A percentile compares a stretch with the other conserved stretches of the same genome.
Conservation (phyloP, 2,797 vertebrate species). For the Eremophila alpestris region DNA sequence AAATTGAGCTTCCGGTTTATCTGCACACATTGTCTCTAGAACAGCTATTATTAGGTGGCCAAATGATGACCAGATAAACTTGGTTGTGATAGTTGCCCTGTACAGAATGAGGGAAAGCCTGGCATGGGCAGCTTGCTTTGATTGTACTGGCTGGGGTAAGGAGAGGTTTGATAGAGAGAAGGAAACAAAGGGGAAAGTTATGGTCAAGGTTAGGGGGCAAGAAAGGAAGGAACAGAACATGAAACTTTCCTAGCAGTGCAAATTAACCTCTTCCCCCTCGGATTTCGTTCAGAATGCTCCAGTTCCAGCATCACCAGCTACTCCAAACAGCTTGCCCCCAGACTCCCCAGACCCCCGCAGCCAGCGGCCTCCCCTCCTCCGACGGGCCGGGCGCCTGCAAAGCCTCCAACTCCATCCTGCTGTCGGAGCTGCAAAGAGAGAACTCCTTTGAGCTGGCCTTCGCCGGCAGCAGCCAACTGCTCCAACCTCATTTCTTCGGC, state of each 20-base stretch:
- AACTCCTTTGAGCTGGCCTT: slow-evolving; percentile 68
- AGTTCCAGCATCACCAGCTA: slow-evolving; percentile 87
- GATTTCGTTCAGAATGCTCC: slow-evolving; percentile 85
- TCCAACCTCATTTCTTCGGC: slow-evolving; percentile 81
- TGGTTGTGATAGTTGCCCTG: neutral
- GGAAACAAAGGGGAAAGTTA: neutral
- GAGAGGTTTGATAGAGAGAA: neutral
- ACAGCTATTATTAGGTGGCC: slow-evolving; percentile 51
- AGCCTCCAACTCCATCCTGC: slow-evolving; percentile 52
- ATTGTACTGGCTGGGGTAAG: neutral
- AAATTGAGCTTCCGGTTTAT: slow-evolving; percentile 52
- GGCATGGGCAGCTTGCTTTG: neutral
- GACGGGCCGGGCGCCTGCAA: slow-evolving; percentile 23
- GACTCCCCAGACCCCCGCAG: slow-evolving; percentile 43
- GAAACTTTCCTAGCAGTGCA: neutral
- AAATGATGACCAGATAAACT: slow-evolving; percentile 6
- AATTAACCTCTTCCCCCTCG: slow-evolving; percentile 37
- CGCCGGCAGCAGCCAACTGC: slow-evolving; percentile 76
- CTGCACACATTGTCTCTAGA: slow-evolving; percentile 12
- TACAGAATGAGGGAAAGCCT: neutral
- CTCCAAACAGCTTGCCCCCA: slow-evolving; percentile 78
- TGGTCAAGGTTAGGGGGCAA: neutral
- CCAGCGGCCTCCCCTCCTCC: slow-evolving; percentile 5
- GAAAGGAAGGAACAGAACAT: neutral
- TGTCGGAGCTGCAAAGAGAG: slow-evolving; percentile 65